phyloP scores from a whole-genome alignment of 2,888 invertebrate genomes.

The Acleris sparsana region DNA sequence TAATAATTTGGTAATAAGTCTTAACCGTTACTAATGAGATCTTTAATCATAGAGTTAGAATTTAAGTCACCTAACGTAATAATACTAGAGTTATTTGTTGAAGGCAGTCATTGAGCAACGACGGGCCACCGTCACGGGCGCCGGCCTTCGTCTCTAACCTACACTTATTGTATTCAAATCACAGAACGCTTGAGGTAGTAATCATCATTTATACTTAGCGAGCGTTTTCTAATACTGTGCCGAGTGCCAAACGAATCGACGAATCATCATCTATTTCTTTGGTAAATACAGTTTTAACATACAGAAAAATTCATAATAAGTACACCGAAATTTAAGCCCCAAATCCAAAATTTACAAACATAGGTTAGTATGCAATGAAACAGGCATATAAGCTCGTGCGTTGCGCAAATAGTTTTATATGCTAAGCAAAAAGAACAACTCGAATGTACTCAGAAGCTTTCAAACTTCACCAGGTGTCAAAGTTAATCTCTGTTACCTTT shows the following conservation, averaged over 20 bases:
- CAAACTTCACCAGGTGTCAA: conserved; percentile 38
- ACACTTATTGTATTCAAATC: conserved; percentile 54
- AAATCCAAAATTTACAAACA: conserved; percentile 26
- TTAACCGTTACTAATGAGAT: conserved; percentile 41
- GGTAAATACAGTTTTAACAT: conserved; percentile 27
- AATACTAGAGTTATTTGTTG: conserved; percentile 27
- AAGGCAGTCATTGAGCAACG: conserved; percentile 6
- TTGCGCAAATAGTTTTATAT: conserved; percentile 23
- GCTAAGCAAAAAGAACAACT: conserved; percentile 23
- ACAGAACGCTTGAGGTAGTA: conserved; percentile 44
- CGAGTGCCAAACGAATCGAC: conserved; percentile 41
- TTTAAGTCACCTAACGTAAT: conserved; percentile 40
- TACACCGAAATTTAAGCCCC: conserved; percentile 39
- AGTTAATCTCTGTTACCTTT: conserved; percentile 48
- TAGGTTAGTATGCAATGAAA: conserved; percentile 31
- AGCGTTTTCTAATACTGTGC: conserved; percentile 52
- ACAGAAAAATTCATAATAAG: conserved; percentile 39
- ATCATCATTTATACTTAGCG: conserved; percentile 47
- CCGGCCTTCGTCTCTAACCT: conserved; percentile 59
- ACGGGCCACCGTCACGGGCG: conserved; percentile 43
- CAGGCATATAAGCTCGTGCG: conserved; percentile 42
- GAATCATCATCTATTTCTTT: conserved; percentile 31
- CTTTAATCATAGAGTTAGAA: conserved; percentile 42
- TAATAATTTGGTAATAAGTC: conserved; percentile 42
- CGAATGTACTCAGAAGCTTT: conserved; percentile 39